Percentiles rank a stretch among this genome's conserved stretches.
These are phyloP conservation scores for Sinhomidia bicolor DNA, from an alignment of 2,888 invertebrate species.

Conservation along the genomic window DNA sequence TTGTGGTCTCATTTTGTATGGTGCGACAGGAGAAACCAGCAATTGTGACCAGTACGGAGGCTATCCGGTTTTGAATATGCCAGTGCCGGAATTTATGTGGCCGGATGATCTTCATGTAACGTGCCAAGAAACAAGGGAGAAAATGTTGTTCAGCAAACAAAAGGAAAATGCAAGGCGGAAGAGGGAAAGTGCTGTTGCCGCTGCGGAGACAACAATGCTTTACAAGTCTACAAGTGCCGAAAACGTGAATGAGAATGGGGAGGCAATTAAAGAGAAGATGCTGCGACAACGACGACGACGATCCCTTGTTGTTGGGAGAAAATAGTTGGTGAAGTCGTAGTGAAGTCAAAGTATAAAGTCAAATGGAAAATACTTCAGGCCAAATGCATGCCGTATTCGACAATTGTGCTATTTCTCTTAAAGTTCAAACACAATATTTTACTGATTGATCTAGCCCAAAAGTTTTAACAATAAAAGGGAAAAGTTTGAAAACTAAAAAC, in stretches of 20 bases:
- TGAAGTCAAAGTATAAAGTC: too few species aligned
- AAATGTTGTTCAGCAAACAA: slow-evolving; percentile 12
- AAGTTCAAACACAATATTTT: not conserved
- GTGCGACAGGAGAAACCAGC: not conserved
- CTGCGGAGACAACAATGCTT: not conserved
- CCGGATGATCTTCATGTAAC: slow-evolving; percentile 5
- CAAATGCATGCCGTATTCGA: too few species aligned
- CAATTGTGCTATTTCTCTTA: not conserved
- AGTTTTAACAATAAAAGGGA: not conserved
- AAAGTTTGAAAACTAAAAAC: not conserved
- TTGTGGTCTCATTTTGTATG: slow-evolving; percentile 33
- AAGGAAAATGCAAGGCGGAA: not conserved
- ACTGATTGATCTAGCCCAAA: not conserved
- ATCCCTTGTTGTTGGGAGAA: slow-evolving; percentile 15
- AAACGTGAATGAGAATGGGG: not conserved
- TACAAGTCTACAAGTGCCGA: not conserved
- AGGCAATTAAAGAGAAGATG: not conserved
- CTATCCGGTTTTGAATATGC: slow-evolving; percentile 38
- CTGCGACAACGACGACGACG: slow-evolving; percentile 16
- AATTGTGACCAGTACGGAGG: slow-evolving; percentile 52
- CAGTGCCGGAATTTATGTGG: slow-evolving; percentile 37
- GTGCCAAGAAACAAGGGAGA: not conserved
- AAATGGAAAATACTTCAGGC: too few species aligned
- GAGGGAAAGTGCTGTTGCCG: not conserved
- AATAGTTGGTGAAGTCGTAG: too few species aligned